A percentile compares a stretch with the other conserved stretches of the same genome.
These are phyloP conservation scores for Elysia crispata DNA, from an alignment of 2,888 invertebrate genomes.

Conservation along the genomic window DNA sequence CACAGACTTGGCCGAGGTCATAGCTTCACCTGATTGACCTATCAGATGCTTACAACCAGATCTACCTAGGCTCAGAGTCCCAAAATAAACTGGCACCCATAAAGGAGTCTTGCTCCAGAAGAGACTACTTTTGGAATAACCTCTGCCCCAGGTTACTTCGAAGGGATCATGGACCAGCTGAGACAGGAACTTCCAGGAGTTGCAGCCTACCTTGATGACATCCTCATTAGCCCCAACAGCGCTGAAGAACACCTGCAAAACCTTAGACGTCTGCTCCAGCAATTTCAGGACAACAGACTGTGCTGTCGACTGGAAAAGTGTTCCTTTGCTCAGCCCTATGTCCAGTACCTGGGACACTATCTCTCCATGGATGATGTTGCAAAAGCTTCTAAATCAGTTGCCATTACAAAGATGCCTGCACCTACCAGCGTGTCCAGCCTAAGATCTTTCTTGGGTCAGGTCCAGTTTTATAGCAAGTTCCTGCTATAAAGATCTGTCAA, in stretches of 20 bases:
- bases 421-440: no score
- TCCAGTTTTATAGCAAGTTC: no score
- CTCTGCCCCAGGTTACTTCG: conserved; percentile 29
- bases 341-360: no score
- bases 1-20: conserved; percentile 52
- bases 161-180: conserved; percentile 33
- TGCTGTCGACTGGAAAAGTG: conserved; percentile 16
- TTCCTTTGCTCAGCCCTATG: no score
- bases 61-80: conserved; percentile 46
- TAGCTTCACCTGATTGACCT: conserved; percentile 52
- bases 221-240: conserved; percentile 23
- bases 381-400: no score
- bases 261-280: conserved; percentile 14
- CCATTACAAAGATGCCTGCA: no score
- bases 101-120: conserved; percentile 46
- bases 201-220: conserved; percentile 25
- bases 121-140: conserved; percentile 43
- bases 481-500: no score
- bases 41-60: conserved; percentile 44
- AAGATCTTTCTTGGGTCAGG: no score
- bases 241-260: conserved; percentile 29
- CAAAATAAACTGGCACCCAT: conserved; percentile 33
- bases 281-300: conserved; percentile 29
- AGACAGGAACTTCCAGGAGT: conserved; percentile 20
- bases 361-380: no score